Evolutionary conservation across 2,888 invertebrate genomes (phyloP).

Genomic region (Laothoe populi): DNA sequence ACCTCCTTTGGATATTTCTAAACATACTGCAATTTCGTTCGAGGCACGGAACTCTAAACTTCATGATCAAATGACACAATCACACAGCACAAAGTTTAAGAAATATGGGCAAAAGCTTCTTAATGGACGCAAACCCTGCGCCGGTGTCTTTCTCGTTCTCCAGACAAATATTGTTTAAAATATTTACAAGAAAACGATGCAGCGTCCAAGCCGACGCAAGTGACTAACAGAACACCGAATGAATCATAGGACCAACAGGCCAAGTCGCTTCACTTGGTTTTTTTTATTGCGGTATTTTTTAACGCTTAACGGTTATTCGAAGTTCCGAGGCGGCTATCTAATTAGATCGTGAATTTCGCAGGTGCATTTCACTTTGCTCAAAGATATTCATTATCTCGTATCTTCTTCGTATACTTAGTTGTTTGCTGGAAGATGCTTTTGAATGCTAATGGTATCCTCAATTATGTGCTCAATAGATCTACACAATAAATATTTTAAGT

Average conservation of each 20-base stretch:
- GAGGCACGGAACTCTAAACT: slow-evolving; percentile 53
- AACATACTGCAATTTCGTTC: slow-evolving; percentile 49
- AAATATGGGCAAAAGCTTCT: neutral
- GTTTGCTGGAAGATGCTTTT: neutral
- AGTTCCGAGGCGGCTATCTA: slow-evolving; percentile 52
- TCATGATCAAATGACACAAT: slow-evolving; percentile 53
- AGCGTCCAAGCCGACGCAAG: slow-evolving; percentile 52
- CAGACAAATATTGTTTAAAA: slow-evolving; percentile 68
- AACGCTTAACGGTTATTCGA: slow-evolving; percentile 65
- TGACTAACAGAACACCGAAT: slow-evolving; percentile 66
- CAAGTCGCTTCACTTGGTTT: slow-evolving; percentile 69
- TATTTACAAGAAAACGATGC: slow-evolving; percentile 66
- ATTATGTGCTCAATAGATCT: neutral
- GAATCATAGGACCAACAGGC: slow-evolving; percentile 66
- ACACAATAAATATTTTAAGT: neutral
- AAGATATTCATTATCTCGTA: neutral
- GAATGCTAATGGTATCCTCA: neutral
- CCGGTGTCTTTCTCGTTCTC: slow-evolving; percentile 41
- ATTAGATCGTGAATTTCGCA: slow-evolving; percentile 51
- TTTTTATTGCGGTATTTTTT: slow-evolving; percentile 76
- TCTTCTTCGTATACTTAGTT: neutral
- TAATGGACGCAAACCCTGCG: neutral
- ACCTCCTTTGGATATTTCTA: slow-evolving; percentile 51
- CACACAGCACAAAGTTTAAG: slow-evolving; percentile 27
- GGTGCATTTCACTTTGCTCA: neutral